Conservation (phyloP, 1,140 invertebrate genomes). For the Drosophila takahashii region DNA sequence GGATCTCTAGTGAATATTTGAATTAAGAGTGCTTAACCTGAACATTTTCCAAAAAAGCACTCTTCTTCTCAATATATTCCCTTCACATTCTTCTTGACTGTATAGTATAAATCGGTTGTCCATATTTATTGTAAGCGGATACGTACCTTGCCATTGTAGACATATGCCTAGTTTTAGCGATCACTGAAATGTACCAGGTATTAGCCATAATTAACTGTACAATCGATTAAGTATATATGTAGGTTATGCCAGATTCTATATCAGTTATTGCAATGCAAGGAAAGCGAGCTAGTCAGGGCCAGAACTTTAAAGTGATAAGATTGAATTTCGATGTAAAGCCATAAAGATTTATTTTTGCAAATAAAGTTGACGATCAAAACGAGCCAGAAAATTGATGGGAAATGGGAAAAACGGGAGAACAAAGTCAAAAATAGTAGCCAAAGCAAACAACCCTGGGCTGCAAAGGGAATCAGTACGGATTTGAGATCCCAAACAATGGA, state of each 20-base stretch:
- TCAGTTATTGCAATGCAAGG: constrained; percentile 73
- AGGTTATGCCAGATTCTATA: constrained; percentile 48
- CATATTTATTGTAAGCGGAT: constrained; percentile 57
- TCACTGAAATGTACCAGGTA: constrained; percentile 32
- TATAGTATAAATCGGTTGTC: constrained; percentile 62
- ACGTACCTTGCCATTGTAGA: constrained; percentile 62
- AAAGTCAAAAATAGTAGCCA: constrained; percentile 67
- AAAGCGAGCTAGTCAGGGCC: constrained; percentile 78
- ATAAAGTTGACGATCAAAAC: constrained; percentile 75
- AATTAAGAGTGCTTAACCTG: constrained; percentile 26
- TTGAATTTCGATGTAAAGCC: constrained; percentile 70
- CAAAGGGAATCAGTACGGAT: constrained; percentile 46
- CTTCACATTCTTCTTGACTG: constrained; percentile 13
- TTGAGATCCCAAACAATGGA: constrained; percentile 78
- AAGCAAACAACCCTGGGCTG: constrained; percentile 74
- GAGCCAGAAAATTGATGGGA: constrained; percentile 26
- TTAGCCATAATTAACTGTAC: constrained; percentile 39
- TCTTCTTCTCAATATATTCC: constrained; percentile 21
- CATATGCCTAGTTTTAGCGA: constrained; percentile 23
- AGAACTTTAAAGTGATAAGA: constrained; percentile 67
- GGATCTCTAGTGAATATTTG: constrained; percentile 21
- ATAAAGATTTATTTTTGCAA: constrained; percentile 66
- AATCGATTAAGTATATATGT: constrained; percentile 29
- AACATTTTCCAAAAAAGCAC: neutral
- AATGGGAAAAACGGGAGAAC: constrained; percentile 22